Evolutionary conservation across 2,888 invertebrate genomes (phyloP).

Genomic region (Slavum lentiscoides): DNA sequence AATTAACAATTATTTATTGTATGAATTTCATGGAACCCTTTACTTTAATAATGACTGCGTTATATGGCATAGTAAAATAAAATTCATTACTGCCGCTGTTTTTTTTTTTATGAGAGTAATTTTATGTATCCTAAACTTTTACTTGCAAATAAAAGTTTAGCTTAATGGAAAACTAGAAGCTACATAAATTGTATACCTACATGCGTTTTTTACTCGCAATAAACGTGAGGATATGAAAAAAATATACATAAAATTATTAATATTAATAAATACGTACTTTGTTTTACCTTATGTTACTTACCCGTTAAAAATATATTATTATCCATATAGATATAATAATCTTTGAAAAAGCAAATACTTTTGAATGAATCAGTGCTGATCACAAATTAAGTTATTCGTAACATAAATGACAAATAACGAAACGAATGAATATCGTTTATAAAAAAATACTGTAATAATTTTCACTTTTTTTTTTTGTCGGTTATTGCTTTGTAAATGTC

Average conservation of each 20-base stretch:
- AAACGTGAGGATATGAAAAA: too few species aligned
- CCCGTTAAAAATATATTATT: too few species aligned
- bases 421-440: too few species aligned
- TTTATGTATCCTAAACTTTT: conserved; percentile 17
- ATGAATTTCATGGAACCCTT: conserved; percentile 9
- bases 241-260: background rate
- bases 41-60: conserved; percentile 17
- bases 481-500: too few species aligned
- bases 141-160: conserved; percentile 10
- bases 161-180: background rate
- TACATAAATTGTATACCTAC: background rate
- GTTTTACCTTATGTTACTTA: too few species aligned
- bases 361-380: too few species aligned
- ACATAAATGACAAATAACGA: too few species aligned
- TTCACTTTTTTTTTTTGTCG: too few species aligned
- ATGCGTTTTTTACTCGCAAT: background rate
- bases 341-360: too few species aligned
- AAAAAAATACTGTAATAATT: too few species aligned
- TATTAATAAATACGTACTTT: background rate
- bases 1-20: conserved; percentile 1
- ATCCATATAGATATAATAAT: too few species aligned
- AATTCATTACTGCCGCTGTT: background rate
- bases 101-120: conserved; percentile 3
- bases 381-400: too few species aligned
- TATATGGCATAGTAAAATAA: background rate